A percentile compares a stretch with the other conserved stretches of the same genome.
Conservation (phyloP, 2,113 vertebrate genomes). For the Grammomys surdaster region DNA sequence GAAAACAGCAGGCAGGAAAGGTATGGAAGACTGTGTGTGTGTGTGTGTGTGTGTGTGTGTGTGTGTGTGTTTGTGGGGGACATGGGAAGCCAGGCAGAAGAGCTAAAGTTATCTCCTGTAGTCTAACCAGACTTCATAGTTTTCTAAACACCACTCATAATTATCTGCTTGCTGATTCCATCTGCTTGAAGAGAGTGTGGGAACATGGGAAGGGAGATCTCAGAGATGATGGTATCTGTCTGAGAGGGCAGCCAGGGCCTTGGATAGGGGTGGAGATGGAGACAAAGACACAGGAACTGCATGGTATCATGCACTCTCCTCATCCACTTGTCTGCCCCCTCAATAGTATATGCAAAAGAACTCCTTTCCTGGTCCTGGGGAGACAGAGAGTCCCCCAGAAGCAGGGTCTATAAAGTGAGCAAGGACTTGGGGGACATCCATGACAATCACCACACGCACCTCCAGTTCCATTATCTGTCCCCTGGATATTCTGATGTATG, state of each 20-base stretch:
- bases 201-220: background rate
- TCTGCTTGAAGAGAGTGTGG: background rate
- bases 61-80: background rate
- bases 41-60: background rate
- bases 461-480: background rate
- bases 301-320: rapidly evolving
- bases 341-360: background rate
- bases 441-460: background rate
- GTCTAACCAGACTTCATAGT: background rate
- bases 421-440: background rate
- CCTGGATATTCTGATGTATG: background rate
- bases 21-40: background rate
- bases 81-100: background rate
- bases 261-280: background rate
- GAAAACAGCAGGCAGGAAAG: background rate
- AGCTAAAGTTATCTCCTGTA: background rate
- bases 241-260: background rate
- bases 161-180: background rate
- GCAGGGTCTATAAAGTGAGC: background rate
- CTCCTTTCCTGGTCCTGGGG: background rate
- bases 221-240: background rate
- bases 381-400: background rate
- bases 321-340: rapidly evolving
- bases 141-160: background rate
- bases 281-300: background rate